phyloP scores from a whole-genome alignment of 1,140 invertebrate genomes.

The Philaenus spumarius region DNA sequence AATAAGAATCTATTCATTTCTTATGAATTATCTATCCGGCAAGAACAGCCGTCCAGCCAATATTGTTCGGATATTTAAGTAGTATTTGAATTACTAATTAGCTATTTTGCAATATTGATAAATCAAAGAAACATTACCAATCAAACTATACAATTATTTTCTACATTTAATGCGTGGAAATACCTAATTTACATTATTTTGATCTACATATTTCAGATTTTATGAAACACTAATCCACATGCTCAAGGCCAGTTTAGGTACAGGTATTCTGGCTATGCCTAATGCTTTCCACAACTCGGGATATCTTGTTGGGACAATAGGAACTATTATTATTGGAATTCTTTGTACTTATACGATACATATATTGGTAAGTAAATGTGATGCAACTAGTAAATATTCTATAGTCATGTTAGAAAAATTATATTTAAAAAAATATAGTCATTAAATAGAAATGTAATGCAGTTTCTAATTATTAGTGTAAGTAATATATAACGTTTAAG shows the following conservation, averaged over 20 bases:
- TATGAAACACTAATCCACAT: conserved; percentile 72
- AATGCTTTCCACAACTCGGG: conserved; percentile 75
- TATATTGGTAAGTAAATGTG: conserved; percentile 45
- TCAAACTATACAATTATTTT: no score
- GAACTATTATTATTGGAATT: conserved; percentile 59
- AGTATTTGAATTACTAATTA: no score
- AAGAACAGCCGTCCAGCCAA: no score
- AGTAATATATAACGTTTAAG: no score
- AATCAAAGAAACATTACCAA: no score
- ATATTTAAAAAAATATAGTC: not conserved
- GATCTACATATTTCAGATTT: conserved; percentile 49
- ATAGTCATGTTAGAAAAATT: not conserved
- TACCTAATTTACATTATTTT: no score
- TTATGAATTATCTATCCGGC: no score
- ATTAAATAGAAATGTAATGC: not conserved
- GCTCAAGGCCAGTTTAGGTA: conserved; percentile 80
- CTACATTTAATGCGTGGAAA: no score
- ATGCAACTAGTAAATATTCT: not conserved
- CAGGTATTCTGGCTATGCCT: conserved; percentile 86
- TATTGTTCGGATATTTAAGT: no score
- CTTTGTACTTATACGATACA: conserved; percentile 78
- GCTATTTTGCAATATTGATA: no score
- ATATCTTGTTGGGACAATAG: conserved; percentile 55
- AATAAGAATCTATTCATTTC: no score
- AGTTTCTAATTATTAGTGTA: not conserved